Percentiles rank a stretch among this genome's conserved stretches.
phyloP scores from a whole-genome alignment of 2,888 invertebrate species.

The Mechanitis messenoides region DNA sequence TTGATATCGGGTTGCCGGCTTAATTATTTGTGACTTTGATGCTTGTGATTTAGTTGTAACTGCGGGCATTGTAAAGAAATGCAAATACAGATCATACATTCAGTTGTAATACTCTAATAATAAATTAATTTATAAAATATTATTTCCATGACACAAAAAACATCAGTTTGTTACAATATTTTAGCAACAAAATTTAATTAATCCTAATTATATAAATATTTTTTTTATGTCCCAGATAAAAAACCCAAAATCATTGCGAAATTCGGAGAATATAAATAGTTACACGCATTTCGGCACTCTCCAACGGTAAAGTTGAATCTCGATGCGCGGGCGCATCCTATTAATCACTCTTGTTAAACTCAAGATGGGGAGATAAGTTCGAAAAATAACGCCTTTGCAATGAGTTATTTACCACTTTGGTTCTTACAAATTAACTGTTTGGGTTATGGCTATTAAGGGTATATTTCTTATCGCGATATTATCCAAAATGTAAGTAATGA shows the following conservation, averaged over 20 bases:
- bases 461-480: constrained; percentile 42
- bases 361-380: constrained; percentile 62
- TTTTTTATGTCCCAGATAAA: neutral
- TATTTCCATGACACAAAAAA: too few species aligned
- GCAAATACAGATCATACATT: constrained; percentile 1
- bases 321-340: constrained; percentile 51
- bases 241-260: too few species aligned
- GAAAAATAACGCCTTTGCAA: constrained; percentile 61
- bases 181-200: too few species aligned
- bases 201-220: neutral
- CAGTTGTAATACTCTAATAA: too few species aligned
- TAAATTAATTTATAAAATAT: too few species aligned
- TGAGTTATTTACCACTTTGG: constrained; percentile 48
- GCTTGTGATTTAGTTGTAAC: constrained; percentile 23
- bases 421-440: constrained; percentile 57
- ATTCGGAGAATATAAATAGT: constrained; percentile 20
- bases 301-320: constrained; percentile 53
- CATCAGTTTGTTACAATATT: too few species aligned
- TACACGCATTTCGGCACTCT: constrained; percentile 32
- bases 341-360: constrained; percentile 68
- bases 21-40: constrained; percentile 45
- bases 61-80: constrained; percentile 5
- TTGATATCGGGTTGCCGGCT: constrained; percentile 37
- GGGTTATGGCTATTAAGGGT: constrained; percentile 45
- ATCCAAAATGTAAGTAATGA: constrained; percentile 30